Evolutionary conservation across 2,113 vertebrate species (phyloP).

Genomic region (Sisor rabdophorus): DNA sequence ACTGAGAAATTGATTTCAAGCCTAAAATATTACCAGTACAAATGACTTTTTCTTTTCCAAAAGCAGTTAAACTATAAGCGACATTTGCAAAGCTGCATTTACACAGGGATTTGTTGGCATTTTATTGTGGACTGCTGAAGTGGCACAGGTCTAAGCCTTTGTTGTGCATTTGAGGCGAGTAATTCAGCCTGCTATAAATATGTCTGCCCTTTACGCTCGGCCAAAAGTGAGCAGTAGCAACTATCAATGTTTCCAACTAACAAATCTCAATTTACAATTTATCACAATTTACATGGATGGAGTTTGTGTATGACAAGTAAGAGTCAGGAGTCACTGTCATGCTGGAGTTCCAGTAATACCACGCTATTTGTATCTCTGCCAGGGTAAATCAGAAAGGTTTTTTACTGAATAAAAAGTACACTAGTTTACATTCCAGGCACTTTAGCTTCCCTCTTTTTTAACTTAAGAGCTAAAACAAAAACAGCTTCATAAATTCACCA

Average conservation of each 20-base stretch:
- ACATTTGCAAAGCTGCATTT: slow-evolving; percentile 54
- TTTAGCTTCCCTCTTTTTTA: slow-evolving; percentile 19
- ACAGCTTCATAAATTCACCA: slow-evolving; percentile 26
- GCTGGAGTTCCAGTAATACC: slow-evolving; percentile 37
- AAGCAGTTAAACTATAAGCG: not conserved
- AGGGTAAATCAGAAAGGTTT: slow-evolving; percentile 42
- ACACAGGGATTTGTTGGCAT: slow-evolving; percentile 60
- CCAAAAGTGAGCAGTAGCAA: slow-evolving; percentile 79
- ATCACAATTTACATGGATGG: not conserved
- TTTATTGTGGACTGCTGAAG: slow-evolving; percentile 59
- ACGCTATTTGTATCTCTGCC: too few relatives aligned
- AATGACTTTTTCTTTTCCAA: too few relatives aligned
- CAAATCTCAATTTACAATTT: not conserved
- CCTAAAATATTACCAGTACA: too few relatives aligned
- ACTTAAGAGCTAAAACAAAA: slow-evolving; percentile 24
- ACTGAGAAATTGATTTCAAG: too few relatives aligned
- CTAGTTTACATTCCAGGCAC: slow-evolving; percentile 30
- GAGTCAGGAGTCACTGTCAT: slow-evolving; percentile 32
- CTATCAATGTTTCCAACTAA: slow-evolving; percentile 58
- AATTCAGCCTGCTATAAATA: slow-evolving; percentile 88
- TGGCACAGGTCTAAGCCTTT: slow-evolving; percentile 61
- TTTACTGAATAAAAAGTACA: slow-evolving; percentile 39
- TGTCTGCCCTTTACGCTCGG: slow-evolving; percentile 84
- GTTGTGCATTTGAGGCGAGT: slow-evolving; percentile 72
- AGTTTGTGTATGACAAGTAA: slow-evolving; percentile 14